These are phyloP conservation scores for Labeo catla DNA, from an alignment of 2,113 vertebrate species.

Conservation along the genomic window DNA sequence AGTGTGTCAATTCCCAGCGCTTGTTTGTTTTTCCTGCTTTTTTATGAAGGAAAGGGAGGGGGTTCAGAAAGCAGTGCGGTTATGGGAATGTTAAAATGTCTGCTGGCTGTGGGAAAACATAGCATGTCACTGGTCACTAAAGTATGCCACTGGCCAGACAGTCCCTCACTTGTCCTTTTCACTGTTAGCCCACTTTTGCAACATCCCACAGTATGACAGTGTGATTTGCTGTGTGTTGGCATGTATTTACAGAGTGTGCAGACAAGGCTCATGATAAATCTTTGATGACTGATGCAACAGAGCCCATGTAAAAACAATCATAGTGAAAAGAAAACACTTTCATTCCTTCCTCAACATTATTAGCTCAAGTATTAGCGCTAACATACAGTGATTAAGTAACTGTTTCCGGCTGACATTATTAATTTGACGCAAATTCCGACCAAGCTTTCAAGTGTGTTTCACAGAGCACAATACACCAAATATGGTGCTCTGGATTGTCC, in stretches of 20 bases:
- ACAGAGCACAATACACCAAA: slow-evolving; percentile 45
- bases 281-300: slow-evolving; percentile 17
- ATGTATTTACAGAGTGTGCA: background rate
- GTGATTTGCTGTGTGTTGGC: slow-evolving; percentile 8
- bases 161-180: slow-evolving; percentile 64
- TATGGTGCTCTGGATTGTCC: slow-evolving; percentile 34
- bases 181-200: slow-evolving; percentile 65
- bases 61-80: slow-evolving; percentile 64
- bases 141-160: slow-evolving; percentile 69
- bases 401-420: slow-evolving; percentile 28
- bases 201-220: slow-evolving; percentile 56
- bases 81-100: slow-evolving; percentile 69
- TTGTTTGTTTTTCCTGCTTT: slow-evolving; percentile 63
- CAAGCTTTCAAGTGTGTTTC: slow-evolving; percentile 24
- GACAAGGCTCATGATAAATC: background rate
- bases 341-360: background rate
- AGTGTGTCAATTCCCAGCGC: slow-evolving; percentile 64
- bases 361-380: slow-evolving; percentile 19
- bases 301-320: background rate
- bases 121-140: slow-evolving; percentile 63
- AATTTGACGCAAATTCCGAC: slow-evolving; percentile 43
- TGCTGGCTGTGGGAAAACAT: slow-evolving; percentile 76
- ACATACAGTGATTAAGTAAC: slow-evolving; percentile 35
- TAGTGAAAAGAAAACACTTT: background rate
- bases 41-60: slow-evolving; percentile 66